phyloP scores from a whole-genome alignment of 2,113 vertebrate species.

The Hippoglossus stenolepis region DNA sequence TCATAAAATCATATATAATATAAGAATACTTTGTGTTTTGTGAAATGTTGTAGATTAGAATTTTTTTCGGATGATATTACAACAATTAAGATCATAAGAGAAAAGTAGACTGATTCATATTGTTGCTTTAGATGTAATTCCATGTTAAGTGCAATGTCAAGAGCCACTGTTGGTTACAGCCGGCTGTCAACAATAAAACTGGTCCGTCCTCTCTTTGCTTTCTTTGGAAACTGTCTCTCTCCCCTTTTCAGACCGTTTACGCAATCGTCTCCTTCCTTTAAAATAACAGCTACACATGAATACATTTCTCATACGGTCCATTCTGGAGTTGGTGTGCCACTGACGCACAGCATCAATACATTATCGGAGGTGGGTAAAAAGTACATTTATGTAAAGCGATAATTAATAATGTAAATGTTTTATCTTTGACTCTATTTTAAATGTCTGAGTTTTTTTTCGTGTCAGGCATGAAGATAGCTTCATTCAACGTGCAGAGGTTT shows the following conservation, averaged over 20 bases:
- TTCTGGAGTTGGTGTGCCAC: neutral
- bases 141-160: neutral
- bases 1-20: no score
- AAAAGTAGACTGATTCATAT: neutral
- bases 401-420: neutral
- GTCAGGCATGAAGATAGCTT: slow-evolving; percentile 65
- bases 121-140: neutral
- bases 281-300: slow-evolving; percentile 18
- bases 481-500: slow-evolving; percentile 64
- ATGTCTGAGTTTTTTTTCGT: neutral
- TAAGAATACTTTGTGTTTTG: no score
- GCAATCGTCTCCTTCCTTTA: slow-evolving; percentile 12
- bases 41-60: no score
- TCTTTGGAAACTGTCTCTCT: neutral
- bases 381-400: neutral
- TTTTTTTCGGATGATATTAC: no score
- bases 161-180: neutral
- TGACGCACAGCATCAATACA: neutral
- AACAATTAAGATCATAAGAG: neutral
- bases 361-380: slow-evolving; percentile 1
- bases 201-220: slow-evolving; percentile 16
- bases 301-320: neutral
- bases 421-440: neutral
- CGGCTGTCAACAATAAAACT: slow-evolving; percentile 6
- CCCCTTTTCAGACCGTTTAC: neutral